Evolutionary conservation across 2,888 invertebrate species (phyloP).

Genomic region (Drosophila pseudotakahashii): DNA sequence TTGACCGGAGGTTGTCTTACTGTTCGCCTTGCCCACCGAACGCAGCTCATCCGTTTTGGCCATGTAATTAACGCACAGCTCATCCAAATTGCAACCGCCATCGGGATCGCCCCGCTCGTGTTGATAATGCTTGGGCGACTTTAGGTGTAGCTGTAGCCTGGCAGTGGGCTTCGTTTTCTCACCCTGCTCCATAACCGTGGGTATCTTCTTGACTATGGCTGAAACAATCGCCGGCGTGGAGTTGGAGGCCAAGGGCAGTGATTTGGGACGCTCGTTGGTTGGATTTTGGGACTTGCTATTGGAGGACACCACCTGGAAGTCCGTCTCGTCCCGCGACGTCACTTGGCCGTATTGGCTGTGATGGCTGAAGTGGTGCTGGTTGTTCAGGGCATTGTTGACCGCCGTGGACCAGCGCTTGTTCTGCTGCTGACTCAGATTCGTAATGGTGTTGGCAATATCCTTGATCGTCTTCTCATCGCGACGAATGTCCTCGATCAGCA

Average conservation of each 20-base stretch:
- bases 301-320: slow-evolving; percentile 69
- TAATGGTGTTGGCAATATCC: slow-evolving; percentile 93
- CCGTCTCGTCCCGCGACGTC: slow-evolving; percentile 83
- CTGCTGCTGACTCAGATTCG: slow-evolving; percentile 87
- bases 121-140: slow-evolving; percentile 79
- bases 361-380: slow-evolving; percentile 69
- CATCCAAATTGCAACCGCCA: slow-evolving; percentile 88
- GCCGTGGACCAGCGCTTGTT: slow-evolving; percentile 86
- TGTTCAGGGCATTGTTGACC: slow-evolving; percentile 82
- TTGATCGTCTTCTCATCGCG: slow-evolving; percentile 91
- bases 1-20: slow-evolving; percentile 34
- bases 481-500: slow-evolving; percentile 84
- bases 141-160: slow-evolving; percentile 76
- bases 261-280: slow-evolving; percentile 81
- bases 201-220: slow-evolving; percentile 84
- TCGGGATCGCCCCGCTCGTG: slow-evolving; percentile 92
- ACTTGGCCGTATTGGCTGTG: slow-evolving; percentile 50
- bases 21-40: slow-evolving; percentile 90
- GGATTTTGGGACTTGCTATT: slow-evolving; percentile 29
- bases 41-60: slow-evolving; percentile 86
- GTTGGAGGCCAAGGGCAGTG: slow-evolving; percentile 83
- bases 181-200: slow-evolving; percentile 75
- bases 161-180: slow-evolving; percentile 71
- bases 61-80: slow-evolving; percentile 85
- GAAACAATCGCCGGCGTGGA: slow-evolving; percentile 84